phyloP scores from a whole-genome alignment of 2,113 vertebrate species.

The Eretmochelys imbricata region DNA sequence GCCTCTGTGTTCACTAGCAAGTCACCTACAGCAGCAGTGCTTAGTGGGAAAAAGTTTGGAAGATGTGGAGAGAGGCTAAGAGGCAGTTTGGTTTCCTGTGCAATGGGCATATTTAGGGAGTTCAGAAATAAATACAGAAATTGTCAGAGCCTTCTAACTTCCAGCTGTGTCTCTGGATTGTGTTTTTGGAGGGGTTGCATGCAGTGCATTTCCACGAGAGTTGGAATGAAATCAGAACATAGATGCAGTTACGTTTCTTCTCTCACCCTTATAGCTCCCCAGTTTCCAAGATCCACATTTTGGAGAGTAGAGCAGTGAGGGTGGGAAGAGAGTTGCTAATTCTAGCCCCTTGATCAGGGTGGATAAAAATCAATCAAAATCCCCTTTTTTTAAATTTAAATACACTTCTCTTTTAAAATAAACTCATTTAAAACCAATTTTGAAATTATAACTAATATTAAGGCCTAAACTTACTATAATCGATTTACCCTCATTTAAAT shows the following conservation, averaged over 20 bases:
- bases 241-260: neutral
- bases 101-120: neutral
- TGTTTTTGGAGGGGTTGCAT: neutral
- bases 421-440: neutral
- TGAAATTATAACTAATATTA: neutral
- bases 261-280: neutral
- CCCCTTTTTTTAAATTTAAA: too few species aligned
- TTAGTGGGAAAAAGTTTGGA: neutral
- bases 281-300: rapidly evolving
- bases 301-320: neutral
- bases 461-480: neutral
- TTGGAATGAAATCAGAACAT: neutral
- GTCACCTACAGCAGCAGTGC: too few species aligned
- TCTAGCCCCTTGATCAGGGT: rapidly evolving
- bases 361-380: neutral
- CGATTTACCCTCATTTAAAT: neutral
- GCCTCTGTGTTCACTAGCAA: neutral
- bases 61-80: neutral
- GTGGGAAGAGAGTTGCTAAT: neutral
- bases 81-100: neutral
- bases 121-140: neutral
- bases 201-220: neutral
- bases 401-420: neutral
- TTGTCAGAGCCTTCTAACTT: neutral
- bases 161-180: neutral